Base-by-base conservation (phyloP, 2,888 invertebrate species). In the Trissoscelio sp. region DNA sequence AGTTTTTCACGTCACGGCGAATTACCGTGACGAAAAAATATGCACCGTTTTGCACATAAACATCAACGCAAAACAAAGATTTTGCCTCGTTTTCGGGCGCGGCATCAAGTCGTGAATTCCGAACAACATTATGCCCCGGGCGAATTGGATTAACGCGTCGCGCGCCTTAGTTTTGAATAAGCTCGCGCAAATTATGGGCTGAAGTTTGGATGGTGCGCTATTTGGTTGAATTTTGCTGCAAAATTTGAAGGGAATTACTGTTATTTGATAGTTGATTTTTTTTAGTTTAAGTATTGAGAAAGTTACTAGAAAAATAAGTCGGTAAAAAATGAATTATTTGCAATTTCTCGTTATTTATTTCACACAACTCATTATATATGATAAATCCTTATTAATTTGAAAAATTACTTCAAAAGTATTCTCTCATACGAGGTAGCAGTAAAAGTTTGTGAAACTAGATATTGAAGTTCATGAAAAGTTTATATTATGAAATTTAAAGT, bases 121-220 rank as follows among this genome's bases (percentile, higher is more conserved):
- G 64, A 55, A 62, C 51, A 64, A 22, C 37, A 66, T 66, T 57
- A 60, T 70, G 69, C 77, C 18, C 14, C n/a, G 53, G 51, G 67
- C 44, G 69, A 77, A 77, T 77, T 69, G 46, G 77, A 77, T 77
- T 77, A 60, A 48, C 42, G 53, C 60, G 28, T 53, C n/a, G 53
- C 67, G 48, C 51, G 48, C 34, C 62, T 69, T 69, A 67, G 77
- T 77, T 77, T 60, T 46, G 62, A 37, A 69, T 77, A 69, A 77
- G 69, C 62, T 53, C 62, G 20, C 69, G 46, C 16, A 39, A 75
- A 75, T 75, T 60, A 75, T 67, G 53, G 75, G 42, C 16, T 58
- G 31, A 75, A 75, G 58, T 73, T 69, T 69, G 69, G 57, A 57
- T 64, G n/a, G n/a, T n/a, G n/a, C n/a, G n/a, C n/a, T n/a, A n/a